These are phyloP conservation scores for Pavo muticus DNA, from an alignment of 2,113 vertebrate genomes.

Conservation along the genomic window DNA sequence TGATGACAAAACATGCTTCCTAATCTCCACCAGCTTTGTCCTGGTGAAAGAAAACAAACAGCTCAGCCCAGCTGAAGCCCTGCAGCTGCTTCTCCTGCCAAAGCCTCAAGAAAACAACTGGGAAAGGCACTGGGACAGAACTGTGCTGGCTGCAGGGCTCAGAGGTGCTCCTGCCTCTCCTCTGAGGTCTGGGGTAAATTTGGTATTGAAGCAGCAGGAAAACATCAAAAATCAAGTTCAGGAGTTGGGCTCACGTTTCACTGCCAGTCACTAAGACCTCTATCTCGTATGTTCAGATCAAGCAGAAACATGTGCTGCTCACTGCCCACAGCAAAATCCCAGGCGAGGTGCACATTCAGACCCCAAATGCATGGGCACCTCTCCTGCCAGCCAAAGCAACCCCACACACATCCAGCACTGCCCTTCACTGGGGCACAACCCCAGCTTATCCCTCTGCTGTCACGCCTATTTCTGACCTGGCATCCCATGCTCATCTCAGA, in stretches of 20 bases:
- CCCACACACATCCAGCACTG: background rate
- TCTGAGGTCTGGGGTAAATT: background rate
- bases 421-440: background rate
- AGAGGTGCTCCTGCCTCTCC: background rate
- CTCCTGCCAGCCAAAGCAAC: background rate
- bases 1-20: background rate
- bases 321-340: background rate
- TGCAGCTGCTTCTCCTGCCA: background rate
- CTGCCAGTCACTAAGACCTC: background rate
- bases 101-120: rapidly evolving
- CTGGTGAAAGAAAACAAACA: background rate
- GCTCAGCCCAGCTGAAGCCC: background rate
- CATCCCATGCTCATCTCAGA: background rate
- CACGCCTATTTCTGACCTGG: background rate
- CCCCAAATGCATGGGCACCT: background rate
- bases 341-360: background rate
- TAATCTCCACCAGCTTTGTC: constrained; percentile 36
- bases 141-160: background rate
- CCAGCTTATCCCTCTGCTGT: background rate
- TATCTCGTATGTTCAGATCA: background rate
- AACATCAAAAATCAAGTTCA: background rate
- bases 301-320: background rate
- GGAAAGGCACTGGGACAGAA: background rate
- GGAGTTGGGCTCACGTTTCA: background rate
- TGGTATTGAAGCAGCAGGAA: background rate